These are phyloP conservation scores for Malaclemys terrapin DNA, from an alignment of 2,113 vertebrate genomes.

Conservation along the genomic window DNA sequence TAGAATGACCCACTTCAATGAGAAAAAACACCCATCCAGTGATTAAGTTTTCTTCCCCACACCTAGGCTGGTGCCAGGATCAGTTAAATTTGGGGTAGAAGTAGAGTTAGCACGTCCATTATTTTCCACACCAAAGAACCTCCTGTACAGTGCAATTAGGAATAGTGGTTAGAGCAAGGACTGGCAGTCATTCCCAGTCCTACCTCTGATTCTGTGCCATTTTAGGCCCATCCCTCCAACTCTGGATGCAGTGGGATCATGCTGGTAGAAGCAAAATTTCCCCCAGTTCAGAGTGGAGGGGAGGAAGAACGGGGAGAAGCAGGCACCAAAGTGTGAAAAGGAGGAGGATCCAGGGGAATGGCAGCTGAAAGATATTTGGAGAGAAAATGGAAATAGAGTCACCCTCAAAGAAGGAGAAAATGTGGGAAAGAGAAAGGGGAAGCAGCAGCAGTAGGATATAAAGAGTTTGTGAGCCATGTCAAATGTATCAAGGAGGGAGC, in stretches of 20 bases:
- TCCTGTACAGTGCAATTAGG: slow-evolving; percentile 14
- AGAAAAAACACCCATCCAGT: neutral
- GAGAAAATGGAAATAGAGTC: neutral
- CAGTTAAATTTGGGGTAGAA: neutral
- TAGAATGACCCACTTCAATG: neutral
- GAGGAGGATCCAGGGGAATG: neutral
- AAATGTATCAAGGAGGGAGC: neutral
- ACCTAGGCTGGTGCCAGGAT: neutral
- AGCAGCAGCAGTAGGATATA: neutral
- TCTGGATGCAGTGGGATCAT: no score
- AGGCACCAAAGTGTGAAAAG: neutral
- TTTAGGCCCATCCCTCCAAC: neutral
- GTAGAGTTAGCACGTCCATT: neutral
- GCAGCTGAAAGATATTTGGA: neutral
- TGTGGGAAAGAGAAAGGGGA: neutral
- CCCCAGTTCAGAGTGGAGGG: no score
- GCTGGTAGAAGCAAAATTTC: no score
- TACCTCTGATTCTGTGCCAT: neutral
- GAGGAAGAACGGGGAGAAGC: neutral
- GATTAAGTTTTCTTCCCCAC: neutral
- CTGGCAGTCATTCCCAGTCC: neutral
- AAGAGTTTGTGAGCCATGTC: neutral
- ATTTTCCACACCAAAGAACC: neutral
- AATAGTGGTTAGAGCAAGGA: neutral
- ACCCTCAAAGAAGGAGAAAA: neutral